phyloP scores from a whole-genome alignment of 2,888 invertebrate species.

The Zaprionus lineosus region DNA sequence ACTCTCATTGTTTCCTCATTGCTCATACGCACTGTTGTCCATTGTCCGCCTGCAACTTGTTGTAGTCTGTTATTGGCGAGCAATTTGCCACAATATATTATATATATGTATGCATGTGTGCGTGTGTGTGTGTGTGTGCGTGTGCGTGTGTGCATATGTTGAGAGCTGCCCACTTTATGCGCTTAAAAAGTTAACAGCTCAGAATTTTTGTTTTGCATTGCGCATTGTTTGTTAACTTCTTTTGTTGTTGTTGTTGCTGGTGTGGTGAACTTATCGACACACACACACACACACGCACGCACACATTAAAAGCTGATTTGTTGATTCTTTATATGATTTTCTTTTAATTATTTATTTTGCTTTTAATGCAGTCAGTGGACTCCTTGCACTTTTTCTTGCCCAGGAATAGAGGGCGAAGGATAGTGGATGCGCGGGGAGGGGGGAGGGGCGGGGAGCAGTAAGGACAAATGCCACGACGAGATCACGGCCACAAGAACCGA shows the following conservation, averaged over 20 bases:
- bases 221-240: constrained; percentile 50
- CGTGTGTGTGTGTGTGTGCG: background rate
- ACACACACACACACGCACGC: constrained; percentile 11
- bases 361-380: too few relatives aligned
- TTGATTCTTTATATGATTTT: constrained; percentile 11
- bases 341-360: background rate
- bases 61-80: constrained; percentile 36
- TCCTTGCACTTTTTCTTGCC: too few relatives aligned
- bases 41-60: constrained; percentile 58
- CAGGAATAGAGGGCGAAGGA: too few relatives aligned
- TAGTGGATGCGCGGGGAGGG: background rate
- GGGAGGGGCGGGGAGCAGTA: constrained; percentile 18
- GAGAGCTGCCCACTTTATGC: constrained; percentile 42
- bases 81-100: constrained; percentile 65
- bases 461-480: constrained; percentile 53
- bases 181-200: constrained; percentile 46
- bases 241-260: constrained; percentile 15
- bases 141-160: constrained; percentile 24
- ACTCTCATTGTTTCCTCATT: constrained; percentile 38
- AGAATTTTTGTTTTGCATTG: constrained; percentile 30
- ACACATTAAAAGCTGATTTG: constrained; percentile 16
- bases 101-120: constrained; percentile 14
- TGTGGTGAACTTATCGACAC: constrained; percentile 51
- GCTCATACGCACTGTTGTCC: constrained; percentile 39
- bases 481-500: constrained; percentile 64